Base-by-base conservation (phyloP, 2,797 vertebrate genomes). In the Rhinophrynus dorsalis region DNA sequence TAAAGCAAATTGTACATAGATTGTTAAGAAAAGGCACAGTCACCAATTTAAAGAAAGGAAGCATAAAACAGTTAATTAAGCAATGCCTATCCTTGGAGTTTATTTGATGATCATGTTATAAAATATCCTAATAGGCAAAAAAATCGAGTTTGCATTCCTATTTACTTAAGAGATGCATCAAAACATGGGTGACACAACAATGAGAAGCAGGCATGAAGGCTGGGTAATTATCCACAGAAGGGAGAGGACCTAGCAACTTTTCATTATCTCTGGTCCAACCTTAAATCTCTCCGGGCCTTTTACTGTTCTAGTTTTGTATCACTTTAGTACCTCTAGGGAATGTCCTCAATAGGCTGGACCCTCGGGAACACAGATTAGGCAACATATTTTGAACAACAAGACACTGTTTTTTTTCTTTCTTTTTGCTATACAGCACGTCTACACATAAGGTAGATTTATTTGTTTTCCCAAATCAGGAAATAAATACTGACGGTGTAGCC, bases 41-140 rank as follows among this genome's bases (percentile, higher is more conserved):
- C 68, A 55, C 72, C 77, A 77, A 24, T 40, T 71, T 56, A 59
- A 27, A 29, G 5, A 73, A 38, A 45, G 68, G 67, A 77, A 75
- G 1, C n/a, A 79, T 71, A 23, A 80, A 74, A 59, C 3, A 29
- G 75, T 83, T 83, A 82, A 77, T 77, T 76, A 82, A 81, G 48
- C 44, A 76, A 56, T 55, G 68, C 50, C 75, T 75, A 73, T 78
- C 44, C 45, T 81, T 79, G 33, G 12, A 75, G 52, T 38, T 65
- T 77, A 69, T 80, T 66, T 76, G 75, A 64, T 74, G 67, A 55
- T 76, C 5, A 12, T 63, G 6, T 26, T 74, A 20, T 78, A 77
- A 83, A 80, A 71, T 76, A 64, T n/a, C n/a, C 30, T 77, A 73
- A 57, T 69, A 71, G 67, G 32, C 75, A 17, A 57, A 74, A 13